Evolutionary conservation across 2,113 vertebrate genomes (phyloP), one percentile per base, ranked within the genome.

Genomic region (Alexandromys fortis): DNA sequence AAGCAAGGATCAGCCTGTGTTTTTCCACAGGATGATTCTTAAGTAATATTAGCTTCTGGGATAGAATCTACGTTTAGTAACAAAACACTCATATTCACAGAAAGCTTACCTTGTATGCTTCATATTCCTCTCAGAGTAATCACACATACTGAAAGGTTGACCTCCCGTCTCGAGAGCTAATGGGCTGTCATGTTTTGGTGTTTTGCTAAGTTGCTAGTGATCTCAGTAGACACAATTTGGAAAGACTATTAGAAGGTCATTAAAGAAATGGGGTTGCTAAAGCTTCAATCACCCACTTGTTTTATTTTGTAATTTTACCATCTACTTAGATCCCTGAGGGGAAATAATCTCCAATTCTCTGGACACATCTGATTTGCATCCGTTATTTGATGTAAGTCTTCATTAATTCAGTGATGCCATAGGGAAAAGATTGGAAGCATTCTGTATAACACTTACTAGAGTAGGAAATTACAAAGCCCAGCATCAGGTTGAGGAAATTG

Each of bases 181-280:
- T 58, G 76, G 17, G 13, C 52, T 91, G 47, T 58, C 30, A 22
- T 49, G 28, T 12, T 93, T 88, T 58, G 68, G 10, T 49, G 28
- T 12, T 93, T 88, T 58, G 68, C 72, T 42, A 86, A 92, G 47
- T 93, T 73, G 13, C 45, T 89, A 90, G 47, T 96, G 85, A 78
- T 78, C 63, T 93, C n/a, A 73, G 7, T 67, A 90, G 58, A 75
- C 78, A 89, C 12, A 21, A 8, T 61, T 90, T 35, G 85, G 90
- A 90, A 33, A 90, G 79, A 67, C 13, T 61, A 92, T 47, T n/a
- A 35, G 22, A 94, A 77, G 5, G 45, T 49, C 21, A 49, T 21
- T 92, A 47, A 94, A 42, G 95, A 86, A 89, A 33, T 67, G 45
- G 22, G 26, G 49, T 47, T 75, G 47, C 16, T 67, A 86, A 86